Percentiles rank a stretch among this genome's conserved stretches.
Evolutionary conservation across 2,888 invertebrate genomes (phyloP).

Genomic region (Lochmaea crataegi): DNA sequence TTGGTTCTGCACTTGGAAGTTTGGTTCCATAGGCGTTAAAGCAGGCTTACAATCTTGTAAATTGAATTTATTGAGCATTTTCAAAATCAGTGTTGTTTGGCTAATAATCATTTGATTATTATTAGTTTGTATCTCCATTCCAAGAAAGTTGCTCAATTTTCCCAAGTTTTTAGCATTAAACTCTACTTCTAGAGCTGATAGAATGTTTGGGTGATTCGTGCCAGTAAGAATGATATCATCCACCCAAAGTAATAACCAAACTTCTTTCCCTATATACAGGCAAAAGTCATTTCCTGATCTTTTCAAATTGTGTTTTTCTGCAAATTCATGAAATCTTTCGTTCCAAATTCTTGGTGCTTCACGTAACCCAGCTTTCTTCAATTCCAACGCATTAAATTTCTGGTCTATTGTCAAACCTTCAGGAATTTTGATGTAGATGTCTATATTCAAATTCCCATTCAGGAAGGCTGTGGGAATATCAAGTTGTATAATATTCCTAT

Average conservation of each 20-base stretch:
- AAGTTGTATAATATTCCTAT: too few relatives aligned
- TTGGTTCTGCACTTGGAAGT: constrained; percentile 35
- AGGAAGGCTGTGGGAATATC: too few relatives aligned
- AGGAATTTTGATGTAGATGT: constrained; percentile 19
- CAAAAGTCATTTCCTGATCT: constrained; percentile 35
- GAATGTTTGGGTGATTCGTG: too few relatives aligned
- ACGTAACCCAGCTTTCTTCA: constrained; percentile 42
- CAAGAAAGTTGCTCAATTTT: too few relatives aligned
- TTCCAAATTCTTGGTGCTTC: constrained; percentile 42
- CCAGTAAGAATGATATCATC: too few relatives aligned
- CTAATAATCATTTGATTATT: constrained; percentile 12
- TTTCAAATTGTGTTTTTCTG: constrained; percentile 31
- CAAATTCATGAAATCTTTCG: constrained; percentile 39
- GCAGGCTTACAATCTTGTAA: constrained; percentile 41
- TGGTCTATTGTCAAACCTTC: constrained; percentile 35
- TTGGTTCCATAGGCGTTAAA: constrained; percentile 43
- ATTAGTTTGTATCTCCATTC: constrained; percentile 29
- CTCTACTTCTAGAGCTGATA: too few relatives aligned
- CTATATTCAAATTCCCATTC: too few relatives aligned
- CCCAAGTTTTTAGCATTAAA: too few relatives aligned
- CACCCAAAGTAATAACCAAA: too few relatives aligned
- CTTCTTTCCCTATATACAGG: constrained; percentile 27
- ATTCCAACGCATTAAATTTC: constrained; percentile 35
- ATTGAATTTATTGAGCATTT: constrained; percentile 40
- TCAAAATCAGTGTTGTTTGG: constrained; percentile 30